These are phyloP conservation scores for Hylaeus volcanicus DNA, from an alignment of 1,140 invertebrate species.

Conservation along the genomic window DNA sequence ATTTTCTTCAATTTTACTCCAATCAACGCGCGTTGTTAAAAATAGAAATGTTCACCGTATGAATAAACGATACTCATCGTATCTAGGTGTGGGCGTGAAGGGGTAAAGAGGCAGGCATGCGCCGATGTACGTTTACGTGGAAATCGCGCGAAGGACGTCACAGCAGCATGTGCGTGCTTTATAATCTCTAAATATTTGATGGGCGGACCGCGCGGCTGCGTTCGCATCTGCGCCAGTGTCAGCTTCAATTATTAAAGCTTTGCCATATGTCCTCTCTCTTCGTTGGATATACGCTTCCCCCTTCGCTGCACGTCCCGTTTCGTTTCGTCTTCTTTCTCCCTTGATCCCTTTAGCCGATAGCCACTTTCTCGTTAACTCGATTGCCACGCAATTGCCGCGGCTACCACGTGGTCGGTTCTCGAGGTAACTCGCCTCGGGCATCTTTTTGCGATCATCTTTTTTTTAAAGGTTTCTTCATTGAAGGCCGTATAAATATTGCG, in stretches of 20 bases:
- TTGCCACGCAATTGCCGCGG: neutral
- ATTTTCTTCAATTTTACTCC: too few species aligned
- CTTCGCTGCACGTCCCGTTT: neutral
- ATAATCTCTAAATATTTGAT: constrained; percentile 75
- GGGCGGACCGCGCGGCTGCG: constrained; percentile 52
- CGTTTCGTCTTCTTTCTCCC: constrained; percentile 10
- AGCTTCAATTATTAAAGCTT: constrained; percentile 72
- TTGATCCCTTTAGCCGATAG: constrained; percentile 1
- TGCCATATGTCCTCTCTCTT: constrained; percentile 63
- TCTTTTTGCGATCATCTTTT: neutral
- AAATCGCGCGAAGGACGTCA: constrained; percentile 34
- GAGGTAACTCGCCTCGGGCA: neutral
- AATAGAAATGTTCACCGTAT: too few species aligned
- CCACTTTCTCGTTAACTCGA: neutral
- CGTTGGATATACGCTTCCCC: neutral
- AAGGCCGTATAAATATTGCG: too few species aligned
- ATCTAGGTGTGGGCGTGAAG: too few species aligned
- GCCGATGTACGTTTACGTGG: neutral
- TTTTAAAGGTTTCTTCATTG: neutral
- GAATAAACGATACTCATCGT: too few species aligned
- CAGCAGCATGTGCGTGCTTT: constrained; percentile 50
- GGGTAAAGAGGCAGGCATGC: too few species aligned
- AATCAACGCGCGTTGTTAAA: too few species aligned
- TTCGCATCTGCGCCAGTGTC: constrained; percentile 69
- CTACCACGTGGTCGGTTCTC: neutral